These are phyloP conservation scores for Apocheima hispidaria DNA, from an alignment of 2,888 invertebrate genomes.

Conservation along the genomic window DNA sequence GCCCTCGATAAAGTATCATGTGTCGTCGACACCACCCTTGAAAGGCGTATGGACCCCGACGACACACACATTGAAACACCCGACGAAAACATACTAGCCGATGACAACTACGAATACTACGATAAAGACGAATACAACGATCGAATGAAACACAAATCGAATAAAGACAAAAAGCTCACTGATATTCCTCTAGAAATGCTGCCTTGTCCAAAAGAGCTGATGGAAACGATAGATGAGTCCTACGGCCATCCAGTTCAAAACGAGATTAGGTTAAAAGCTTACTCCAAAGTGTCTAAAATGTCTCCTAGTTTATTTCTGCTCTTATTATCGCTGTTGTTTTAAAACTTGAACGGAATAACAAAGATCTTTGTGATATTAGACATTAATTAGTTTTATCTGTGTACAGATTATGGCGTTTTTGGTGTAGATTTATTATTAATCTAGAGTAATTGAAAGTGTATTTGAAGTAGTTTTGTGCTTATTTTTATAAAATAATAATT, in stretches of 20 bases:
- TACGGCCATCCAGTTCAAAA: conserved; percentile 81
- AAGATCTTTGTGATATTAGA: conserved; percentile 75
- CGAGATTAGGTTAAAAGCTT: conserved; percentile 79
- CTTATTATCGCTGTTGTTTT: conserved; percentile 60
- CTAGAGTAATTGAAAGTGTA: conserved; percentile 26
- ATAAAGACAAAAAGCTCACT: conserved; percentile 70
- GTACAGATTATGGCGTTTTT: conserved; percentile 56
- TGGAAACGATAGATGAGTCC: conserved; percentile 75
- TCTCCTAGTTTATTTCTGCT: conserved; percentile 60
- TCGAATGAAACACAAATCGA: conserved; percentile 58
- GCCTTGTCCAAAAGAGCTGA: conserved; percentile 80
- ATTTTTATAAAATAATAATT: too few species aligned
- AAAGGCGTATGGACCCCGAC: conserved; percentile 64
- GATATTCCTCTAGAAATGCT: conserved; percentile 76
- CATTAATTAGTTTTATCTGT: conserved; percentile 65
- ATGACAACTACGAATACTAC: conserved; percentile 77
- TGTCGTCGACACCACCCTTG: conserved; percentile 81
- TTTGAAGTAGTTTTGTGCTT: conserved; percentile 16
- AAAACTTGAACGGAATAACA: conserved; percentile 40
- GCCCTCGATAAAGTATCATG: conserved; percentile 91
- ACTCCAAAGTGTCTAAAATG: conserved; percentile 62
- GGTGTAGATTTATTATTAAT: conserved; percentile 47
- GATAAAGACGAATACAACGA: conserved; percentile 74
- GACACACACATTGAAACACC: conserved; percentile 53
- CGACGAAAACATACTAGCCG: conserved; percentile 64